Percentiles rank a stretch among this genome's conserved stretches.
Evolutionary conservation across 2,797 vertebrate species (phyloP).

Genomic region (Notolabrus celidotus): DNA sequence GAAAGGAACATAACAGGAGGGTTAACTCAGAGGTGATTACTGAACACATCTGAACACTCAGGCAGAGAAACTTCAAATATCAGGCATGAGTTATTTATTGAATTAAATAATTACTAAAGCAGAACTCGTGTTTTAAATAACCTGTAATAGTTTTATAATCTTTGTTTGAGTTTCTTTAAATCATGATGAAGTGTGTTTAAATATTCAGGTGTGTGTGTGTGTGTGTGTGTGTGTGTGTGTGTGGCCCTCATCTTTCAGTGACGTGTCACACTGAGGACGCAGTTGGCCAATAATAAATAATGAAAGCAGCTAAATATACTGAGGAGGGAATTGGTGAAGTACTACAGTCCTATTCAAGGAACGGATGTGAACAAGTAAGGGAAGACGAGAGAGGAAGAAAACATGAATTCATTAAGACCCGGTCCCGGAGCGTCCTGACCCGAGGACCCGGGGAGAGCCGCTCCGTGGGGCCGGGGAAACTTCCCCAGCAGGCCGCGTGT

Average conservation of each 20-base stretch:
- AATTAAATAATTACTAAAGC: not conserved
- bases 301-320: constrained; percentile 25
- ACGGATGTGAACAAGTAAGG: not conserved
- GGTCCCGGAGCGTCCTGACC: constrained; percentile 46
- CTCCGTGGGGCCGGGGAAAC: constrained; percentile 35
- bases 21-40: not conserved
- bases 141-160: not conserved
- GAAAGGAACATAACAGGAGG: too few relatives aligned
- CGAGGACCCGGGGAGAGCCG: constrained; percentile 34
- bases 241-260: not conserved
- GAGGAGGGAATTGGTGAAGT: not conserved
- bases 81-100: not conserved
- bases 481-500: constrained; percentile 28
- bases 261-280: not conserved
- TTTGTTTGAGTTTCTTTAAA: constrained; percentile 6
- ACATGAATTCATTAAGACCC: constrained; percentile 23
- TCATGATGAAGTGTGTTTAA: not conserved
- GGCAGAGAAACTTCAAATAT: not conserved
- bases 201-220: constrained; percentile 2
- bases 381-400: not conserved
- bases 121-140: not conserved
- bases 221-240: too few relatives aligned
- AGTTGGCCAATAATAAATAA: constrained; percentile 35
- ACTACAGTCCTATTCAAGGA: not conserved
- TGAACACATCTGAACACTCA: not conserved